Percentiles rank a stretch among this genome's conserved stretches.
Conservation (phyloP, 2,113 vertebrate genomes). For the Verasper variegatus region DNA sequence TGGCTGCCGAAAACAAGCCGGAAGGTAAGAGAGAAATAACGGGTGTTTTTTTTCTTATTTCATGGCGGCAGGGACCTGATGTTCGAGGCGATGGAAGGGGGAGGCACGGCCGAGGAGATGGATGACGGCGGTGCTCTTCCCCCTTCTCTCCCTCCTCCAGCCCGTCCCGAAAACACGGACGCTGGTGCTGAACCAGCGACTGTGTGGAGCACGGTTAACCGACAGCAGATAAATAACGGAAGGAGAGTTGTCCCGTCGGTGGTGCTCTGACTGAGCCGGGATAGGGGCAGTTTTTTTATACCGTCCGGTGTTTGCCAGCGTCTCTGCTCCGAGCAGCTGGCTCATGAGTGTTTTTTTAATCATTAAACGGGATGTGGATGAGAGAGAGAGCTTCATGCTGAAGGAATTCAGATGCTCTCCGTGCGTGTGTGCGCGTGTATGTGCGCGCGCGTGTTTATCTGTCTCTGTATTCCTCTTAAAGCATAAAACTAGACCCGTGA, state of each 20-base stretch:
- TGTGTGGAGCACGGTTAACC: constrained; percentile 66
- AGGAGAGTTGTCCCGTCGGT: constrained; percentile 72
- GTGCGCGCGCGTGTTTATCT: constrained; percentile 40
- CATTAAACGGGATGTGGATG: constrained; percentile 57
- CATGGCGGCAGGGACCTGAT: constrained; percentile 37
- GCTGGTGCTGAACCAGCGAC: constrained; percentile 75
- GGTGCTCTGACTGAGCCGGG: constrained; percentile 30
- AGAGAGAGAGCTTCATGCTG: constrained; percentile 75
- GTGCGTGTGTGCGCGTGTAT: constrained; percentile 15
- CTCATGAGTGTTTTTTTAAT: constrained; percentile 45
- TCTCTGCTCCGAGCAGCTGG: constrained; percentile 33
- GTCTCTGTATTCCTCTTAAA: constrained; percentile 42
- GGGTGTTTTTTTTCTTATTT: constrained; percentile 66
- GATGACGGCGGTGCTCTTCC: constrained; percentile 54
- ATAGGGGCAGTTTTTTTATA: constrained; percentile 32
- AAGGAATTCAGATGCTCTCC: constrained; percentile 80
- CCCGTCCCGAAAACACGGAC: constrained; percentile 75
- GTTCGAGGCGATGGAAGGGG: constrained; percentile 43
- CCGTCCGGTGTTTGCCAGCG: constrained; percentile 31
- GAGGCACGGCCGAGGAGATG: constrained; percentile 25
- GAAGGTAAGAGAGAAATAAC: constrained; percentile 91
- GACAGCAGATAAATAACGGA: constrained; percentile 71
- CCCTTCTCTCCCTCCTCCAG: constrained; percentile 2
- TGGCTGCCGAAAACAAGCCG: constrained; percentile 99
- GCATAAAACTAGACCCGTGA: constrained; percentile 51